phyloP scores from a whole-genome alignment of 2,888 invertebrate genomes.

The Drosophila niveifrons region DNA sequence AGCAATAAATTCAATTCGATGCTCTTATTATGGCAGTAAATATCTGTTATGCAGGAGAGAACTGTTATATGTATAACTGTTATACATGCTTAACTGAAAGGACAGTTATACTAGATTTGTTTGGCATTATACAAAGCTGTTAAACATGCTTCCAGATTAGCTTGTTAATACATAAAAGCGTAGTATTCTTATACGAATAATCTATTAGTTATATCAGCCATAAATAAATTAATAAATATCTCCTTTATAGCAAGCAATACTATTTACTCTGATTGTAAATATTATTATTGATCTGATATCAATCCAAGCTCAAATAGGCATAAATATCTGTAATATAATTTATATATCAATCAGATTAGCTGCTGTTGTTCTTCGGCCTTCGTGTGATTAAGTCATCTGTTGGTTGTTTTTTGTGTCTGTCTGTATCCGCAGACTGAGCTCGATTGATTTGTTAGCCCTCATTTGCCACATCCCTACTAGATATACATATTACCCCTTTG shows the following conservation, averaged over 20 bases:
- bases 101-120: too few species aligned
- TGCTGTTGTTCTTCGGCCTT: not conserved
- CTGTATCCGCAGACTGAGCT: not conserved
- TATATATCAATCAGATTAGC: not conserved
- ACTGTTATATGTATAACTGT: too few species aligned
- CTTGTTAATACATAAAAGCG: too few species aligned
- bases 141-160: too few species aligned
- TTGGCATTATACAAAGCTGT: too few species aligned
- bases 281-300: too few species aligned
- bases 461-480: not conserved
- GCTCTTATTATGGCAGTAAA: not conserved
- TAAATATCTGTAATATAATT: not conserved
- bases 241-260: not conserved
- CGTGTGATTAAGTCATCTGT: not conserved
- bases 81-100: too few species aligned
- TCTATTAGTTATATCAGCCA: not conserved
- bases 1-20: too few species aligned
- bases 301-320: not conserved
- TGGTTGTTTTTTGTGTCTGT: not conserved
- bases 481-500: not conserved
- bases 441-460: slow-evolving; percentile 15
- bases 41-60: not conserved
- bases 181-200: too few species aligned
- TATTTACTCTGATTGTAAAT: not conserved
- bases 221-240: not conserved